Evolutionary conservation across 2,797 vertebrate species (phyloP), one percentile per base, ranked within the genome.

Genomic region (Pitangus sulphuratus): DNA sequence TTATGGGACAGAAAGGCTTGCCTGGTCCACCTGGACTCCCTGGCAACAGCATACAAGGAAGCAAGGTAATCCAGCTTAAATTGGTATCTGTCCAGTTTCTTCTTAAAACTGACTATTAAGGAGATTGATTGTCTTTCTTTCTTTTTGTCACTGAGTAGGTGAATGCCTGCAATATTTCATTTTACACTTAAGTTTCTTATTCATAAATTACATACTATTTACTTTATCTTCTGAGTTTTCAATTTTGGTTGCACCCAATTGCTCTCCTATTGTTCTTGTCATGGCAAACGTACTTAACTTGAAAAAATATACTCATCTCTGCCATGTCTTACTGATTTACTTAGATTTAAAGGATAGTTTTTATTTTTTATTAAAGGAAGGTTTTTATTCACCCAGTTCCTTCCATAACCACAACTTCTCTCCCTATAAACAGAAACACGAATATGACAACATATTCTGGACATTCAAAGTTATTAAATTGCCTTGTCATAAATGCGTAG

Each of bases 21-120:
- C 96, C 97, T 33, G 99, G 99, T 48, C 95, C 94, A 15, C 97
- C 95, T 31, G 99, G 99, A 1, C 71, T 83, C 62, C 89, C 98
- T 57, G 99, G 99, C 45, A 97, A 98, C 39, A 98, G 98, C 74
- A 97, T 98, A 92, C 98, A 98, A 97, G 99, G 99, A 96, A 97
- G 96, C 88, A 99, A 99, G 98, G 99, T 99, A 98, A 97, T 87
- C 72, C 61, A 56, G 6, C 24, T 61, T 68, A 61, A 24, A 44
- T 26, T 48, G 18, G 2, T 50, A 57, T 9, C 19, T 76, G 20
- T 28, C 72, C 56, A 39, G 11, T 91, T 77, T 68, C 62, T 72
- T 62, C 65, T 85, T 35, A 37, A 80, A 85, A 50, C 12, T 50
- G 8, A 33, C 37, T 40, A 18, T 56, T 45, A 24, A 42, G 24